Evolutionary conservation across 2,113 vertebrate species (phyloP), one percentile per base, ranked within the genome.

Genomic region (Ia io): DNA sequence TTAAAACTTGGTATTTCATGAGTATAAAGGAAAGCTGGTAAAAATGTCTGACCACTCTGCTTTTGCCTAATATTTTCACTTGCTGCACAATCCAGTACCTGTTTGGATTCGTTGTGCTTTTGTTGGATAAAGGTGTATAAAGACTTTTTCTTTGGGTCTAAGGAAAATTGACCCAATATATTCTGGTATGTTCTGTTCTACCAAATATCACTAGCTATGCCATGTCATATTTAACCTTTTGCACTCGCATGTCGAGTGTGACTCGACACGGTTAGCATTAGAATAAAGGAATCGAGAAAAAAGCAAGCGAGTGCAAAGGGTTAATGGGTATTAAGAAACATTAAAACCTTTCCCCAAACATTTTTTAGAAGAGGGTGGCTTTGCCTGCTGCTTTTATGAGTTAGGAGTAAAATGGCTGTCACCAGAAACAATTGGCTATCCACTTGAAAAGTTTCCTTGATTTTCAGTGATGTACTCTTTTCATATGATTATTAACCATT

Each of bases 251-350:
- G n/a, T n/a, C n/a, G n/a, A n/a, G n/a, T n/a, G n/a, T n/a, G n/a
- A n/a, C n/a, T n/a, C n/a, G n/a, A n/a, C n/a, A n/a, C n/a, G n/a
- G n/a, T n/a, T n/a, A n/a, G n/a, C n/a, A n/a, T n/a, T n/a, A n/a
- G n/a, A n/a, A n/a, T n/a, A n/a, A n/a, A n/a, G n/a, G n/a, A n/a
- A n/a, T n/a, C n/a, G n/a, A n/a, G n/a, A n/a, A n/a, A n/a, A n/a
- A n/a, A n/a, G n/a, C n/a, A n/a, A n/a, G n/a, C n/a, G n/a, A n/a
- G n/a, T n/a, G n/a, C n/a, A n/a, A n/a, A n/a, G n/a, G n/a, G n/a
- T n/a, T n/a, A 97, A 96, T 90, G 49, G 61, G 28, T 93, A 91
- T 92, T 83, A 92, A 97, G 87, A 96, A 98, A 97, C 97, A 97
- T 97, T 96, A 91, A 95, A 86, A 84, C 92, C 65, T 91, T 97